These are phyloP conservation scores for Lophotriccus pileatus DNA, from an alignment of 2,797 vertebrate species.

Conservation along the genomic window DNA sequence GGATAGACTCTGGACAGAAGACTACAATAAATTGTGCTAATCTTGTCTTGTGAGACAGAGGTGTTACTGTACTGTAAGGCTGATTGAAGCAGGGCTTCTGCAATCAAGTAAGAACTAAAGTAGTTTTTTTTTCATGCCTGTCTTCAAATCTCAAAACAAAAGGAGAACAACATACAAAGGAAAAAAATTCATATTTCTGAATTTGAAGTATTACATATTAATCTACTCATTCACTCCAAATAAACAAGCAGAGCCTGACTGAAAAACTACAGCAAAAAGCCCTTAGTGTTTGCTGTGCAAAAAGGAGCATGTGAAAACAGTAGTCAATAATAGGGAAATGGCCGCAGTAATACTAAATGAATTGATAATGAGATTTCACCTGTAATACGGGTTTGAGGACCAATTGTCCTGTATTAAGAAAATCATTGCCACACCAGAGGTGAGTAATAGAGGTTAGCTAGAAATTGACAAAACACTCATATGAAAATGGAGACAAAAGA, in stretches of 20 bases:
- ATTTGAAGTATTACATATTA: background rate
- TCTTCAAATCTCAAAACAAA: background rate
- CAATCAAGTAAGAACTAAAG: background rate
- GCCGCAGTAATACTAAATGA: background rate
- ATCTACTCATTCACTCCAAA: background rate
- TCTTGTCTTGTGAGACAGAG: background rate
- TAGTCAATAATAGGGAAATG: background rate
- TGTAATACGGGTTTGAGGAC: background rate
- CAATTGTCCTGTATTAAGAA: background rate
- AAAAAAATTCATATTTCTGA: background rate
- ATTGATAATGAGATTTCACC: background rate
- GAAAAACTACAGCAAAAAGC: background rate
- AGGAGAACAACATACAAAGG: background rate
- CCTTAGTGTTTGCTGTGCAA: background rate
- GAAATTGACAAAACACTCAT: background rate
- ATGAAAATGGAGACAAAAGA: background rate
- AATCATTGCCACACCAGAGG: background rate
- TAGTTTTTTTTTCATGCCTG: background rate
- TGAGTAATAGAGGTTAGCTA: background rate
- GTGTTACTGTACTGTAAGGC: background rate
- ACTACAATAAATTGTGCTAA: background rate
- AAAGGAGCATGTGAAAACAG: background rate
- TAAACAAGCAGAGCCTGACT: background rate
- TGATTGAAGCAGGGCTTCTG: background rate
- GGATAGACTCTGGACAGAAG: background rate